Evolutionary conservation across 2,797 vertebrate species (phyloP).

Genomic region (Myripristis jacobus): DNA sequence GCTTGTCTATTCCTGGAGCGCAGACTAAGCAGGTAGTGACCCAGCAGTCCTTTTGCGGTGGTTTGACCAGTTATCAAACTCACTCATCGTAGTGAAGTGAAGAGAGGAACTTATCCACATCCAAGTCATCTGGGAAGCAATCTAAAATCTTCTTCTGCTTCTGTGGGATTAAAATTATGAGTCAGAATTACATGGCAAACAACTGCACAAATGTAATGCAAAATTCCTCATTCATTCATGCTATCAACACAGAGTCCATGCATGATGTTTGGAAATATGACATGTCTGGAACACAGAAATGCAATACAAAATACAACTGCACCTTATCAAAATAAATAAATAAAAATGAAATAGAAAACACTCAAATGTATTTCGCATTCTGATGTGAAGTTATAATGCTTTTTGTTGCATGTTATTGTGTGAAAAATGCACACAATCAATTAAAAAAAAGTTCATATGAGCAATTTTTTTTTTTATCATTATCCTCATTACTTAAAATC

Average conservation of each 20-base stretch:
- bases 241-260: not conserved
- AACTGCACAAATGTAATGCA: not conserved
- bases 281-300: no score
- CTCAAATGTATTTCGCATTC: no score
- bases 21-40: conserved; percentile 52
- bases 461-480: no score
- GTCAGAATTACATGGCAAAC: conserved; percentile 12
- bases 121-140: conserved; percentile 95
- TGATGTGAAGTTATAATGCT: no score
- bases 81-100: conserved; percentile 98
- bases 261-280: no score
- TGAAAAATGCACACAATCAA: no score
- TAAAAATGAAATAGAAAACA: no score
- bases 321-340: no score
- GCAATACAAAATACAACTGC: no score
- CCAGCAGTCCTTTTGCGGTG: conserved; percentile 29
- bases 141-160: conserved; percentile 91
- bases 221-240: not conserved
- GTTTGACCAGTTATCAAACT: conserved; percentile 46
- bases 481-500: no score
- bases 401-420: no score
- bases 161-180: conserved; percentile 67
- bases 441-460: no score
- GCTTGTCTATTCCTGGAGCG: conserved; percentile 70
- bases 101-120: conserved; percentile 98